Evolutionary conservation across 2,797 vertebrate species (phyloP), one percentile per base, ranked within the genome.

Genomic region (Psittacula echo): DNA sequence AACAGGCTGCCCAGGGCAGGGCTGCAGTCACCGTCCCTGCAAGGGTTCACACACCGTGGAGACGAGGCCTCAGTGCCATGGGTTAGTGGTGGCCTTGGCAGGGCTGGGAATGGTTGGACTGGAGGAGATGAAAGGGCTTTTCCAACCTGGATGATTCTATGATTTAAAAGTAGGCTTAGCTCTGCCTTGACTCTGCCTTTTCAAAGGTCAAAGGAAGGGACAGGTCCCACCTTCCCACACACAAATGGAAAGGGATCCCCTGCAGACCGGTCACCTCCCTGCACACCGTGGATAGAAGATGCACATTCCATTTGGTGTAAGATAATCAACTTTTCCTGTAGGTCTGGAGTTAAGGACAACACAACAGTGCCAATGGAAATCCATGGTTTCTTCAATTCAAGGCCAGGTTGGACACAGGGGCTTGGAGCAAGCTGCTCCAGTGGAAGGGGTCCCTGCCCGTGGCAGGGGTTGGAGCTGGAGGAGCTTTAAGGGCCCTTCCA

Each of bases 211-310:
- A 41, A 60, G 78, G 41, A 15, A 32, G n/a, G 17, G 30, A 30
- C 10, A 21, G 56, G 22, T 61, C 32, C 19, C 18, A 3, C 45
- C n/a, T 79, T 24, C 20, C 58, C 65, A 23, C 0, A 5, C 37
- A 24, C 27, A 60, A 44, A 8, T 18, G 32, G 19, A 34, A 47
- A 80, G 23, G 27, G 70, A 48, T 72, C 23, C 17, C 60, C 42
- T 51, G 58, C 45, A 26, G 27, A 32, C 20, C 37, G 15, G 5
- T 11, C 74, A 10, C 34, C 51, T 60, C 66, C 44, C 34, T 7
- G n/a, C 50, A 15, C 0, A 0, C 23, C 4, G 15, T 12, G 23
- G 29, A 16, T 3, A 23, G 27, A 61, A 66, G 20, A 48, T 21
- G 13, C 23, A 6, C 56, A 24, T 73, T 74, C 34, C n/a, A 8